Conservation (phyloP, 2,888 invertebrate genomes). For the Dynastes maya region DNA sequence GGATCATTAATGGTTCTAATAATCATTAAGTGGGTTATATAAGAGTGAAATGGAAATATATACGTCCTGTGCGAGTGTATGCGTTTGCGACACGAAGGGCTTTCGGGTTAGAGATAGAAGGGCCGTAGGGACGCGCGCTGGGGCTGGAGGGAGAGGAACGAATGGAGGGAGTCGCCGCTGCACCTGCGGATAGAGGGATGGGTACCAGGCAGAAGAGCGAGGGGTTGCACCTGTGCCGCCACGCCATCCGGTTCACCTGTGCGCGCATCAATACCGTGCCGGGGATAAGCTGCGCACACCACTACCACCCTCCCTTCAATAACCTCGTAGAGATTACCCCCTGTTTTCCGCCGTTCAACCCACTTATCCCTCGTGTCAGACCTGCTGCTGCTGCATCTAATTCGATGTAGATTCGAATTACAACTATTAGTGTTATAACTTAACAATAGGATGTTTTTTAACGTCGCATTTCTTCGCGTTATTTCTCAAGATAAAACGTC, state of each 20-base stretch:
- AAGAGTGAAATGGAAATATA: slow-evolving; percentile 36
- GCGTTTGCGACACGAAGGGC: not conserved
- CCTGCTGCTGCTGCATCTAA: slow-evolving; percentile 49
- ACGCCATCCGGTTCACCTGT: slow-evolving; percentile 59
- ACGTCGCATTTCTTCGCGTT: not conserved
- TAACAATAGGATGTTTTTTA: not conserved
- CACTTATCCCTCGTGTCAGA: slow-evolving; percentile 48
- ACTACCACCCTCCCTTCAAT: slow-evolving; percentile 45
- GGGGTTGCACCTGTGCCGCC: slow-evolving; percentile 58
- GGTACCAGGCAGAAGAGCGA: slow-evolving; percentile 30
- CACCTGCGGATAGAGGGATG: slow-evolving; percentile 47
- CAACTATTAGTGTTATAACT: slow-evolving; percentile 37
- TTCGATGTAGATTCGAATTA: slow-evolving; percentile 51
- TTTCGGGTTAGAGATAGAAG: not conserved
- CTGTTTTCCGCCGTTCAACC: slow-evolving; percentile 38
- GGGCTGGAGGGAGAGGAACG: slow-evolving; percentile 9
- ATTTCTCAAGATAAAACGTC: not conserved
- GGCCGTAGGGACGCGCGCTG: not conserved
- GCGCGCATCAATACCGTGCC: slow-evolving; percentile 59
- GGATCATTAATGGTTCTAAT: slow-evolving; percentile 51
- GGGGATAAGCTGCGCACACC: slow-evolving; percentile 57
- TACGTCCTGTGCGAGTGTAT: slow-evolving; percentile 4
- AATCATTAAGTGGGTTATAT: slow-evolving; percentile 50
- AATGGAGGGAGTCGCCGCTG: slow-evolving; percentile 28
- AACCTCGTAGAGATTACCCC: slow-evolving; percentile 4